These are phyloP conservation scores for Drosophila quinaria DNA, from an alignment of 2,888 invertebrate genomes.

Conservation along the genomic window DNA sequence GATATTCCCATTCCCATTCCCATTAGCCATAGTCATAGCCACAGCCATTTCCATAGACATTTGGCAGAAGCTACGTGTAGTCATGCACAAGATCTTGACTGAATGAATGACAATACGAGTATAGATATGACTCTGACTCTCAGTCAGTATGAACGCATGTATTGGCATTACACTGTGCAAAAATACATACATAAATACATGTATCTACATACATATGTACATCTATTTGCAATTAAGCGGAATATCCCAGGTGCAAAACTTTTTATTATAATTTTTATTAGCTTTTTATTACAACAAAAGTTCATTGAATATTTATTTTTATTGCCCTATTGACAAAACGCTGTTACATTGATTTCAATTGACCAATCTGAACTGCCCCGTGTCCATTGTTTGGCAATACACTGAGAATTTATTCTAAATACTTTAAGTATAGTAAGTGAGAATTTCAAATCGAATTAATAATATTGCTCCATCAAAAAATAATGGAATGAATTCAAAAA, in stretches of 20 bases:
- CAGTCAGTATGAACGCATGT: conserved; percentile 5
- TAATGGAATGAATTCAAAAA: too few relatives aligned
- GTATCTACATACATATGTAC: not conserved
- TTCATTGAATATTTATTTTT: conserved; percentile 21
- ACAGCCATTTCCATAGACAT: conserved; percentile 1
- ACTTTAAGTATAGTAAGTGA: not conserved
- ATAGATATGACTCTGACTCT: conserved; percentile 1
- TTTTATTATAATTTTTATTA: conserved; percentile 16
- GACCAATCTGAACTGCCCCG: conserved; percentile 1
- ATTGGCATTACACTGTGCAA: conserved; percentile 35
- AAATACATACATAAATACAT: conserved; percentile 16
- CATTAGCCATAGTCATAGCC: conserved; percentile 21
- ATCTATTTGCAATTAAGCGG: conserved; percentile 10
- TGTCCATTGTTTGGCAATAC: conserved; percentile 2
- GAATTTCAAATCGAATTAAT: too few relatives aligned
- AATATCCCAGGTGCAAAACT: conserved; percentile 34
- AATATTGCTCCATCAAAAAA: too few relatives aligned
- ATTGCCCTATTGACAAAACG: conserved; percentile 4
- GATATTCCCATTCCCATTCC: conserved; percentile 41
- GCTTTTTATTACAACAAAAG: conserved; percentile 10
- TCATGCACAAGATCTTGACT: conserved; percentile 66
- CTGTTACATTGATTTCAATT: conserved; percentile 15
- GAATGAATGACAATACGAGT: conserved; percentile 57
- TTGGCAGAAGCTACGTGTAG: conserved; percentile 62
- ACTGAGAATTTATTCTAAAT: conserved; percentile 2